Percentiles rank a stretch among this genome's conserved stretches.
Evolutionary conservation across 2,113 vertebrate genomes (phyloP).

Genomic region (Centropus bengalensis): DNA sequence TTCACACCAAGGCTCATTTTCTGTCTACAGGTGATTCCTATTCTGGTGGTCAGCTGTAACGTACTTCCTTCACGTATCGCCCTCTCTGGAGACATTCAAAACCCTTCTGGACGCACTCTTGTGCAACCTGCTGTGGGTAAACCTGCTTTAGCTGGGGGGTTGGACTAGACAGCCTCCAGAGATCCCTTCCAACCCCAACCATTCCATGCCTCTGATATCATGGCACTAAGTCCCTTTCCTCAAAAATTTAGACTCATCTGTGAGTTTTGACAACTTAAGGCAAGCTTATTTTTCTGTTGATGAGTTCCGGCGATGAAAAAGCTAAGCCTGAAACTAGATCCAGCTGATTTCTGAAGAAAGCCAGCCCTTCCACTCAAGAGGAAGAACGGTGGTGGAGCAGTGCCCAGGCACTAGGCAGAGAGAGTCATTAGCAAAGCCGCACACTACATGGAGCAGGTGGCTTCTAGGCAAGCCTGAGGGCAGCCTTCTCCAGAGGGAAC

Average conservation of each 20-base stretch:
- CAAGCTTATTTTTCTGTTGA: neutral
- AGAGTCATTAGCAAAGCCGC: neutral
- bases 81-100: too few species aligned
- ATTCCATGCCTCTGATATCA: neutral
- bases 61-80: neutral
- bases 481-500: neutral
- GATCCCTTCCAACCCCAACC: too few species aligned
- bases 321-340: neutral
- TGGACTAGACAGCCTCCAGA: too few species aligned
- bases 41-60: neutral
- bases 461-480: neutral
- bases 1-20: neutral
- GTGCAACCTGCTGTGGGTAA: too few species aligned
- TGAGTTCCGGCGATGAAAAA: neutral
- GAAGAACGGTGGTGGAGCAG: neutral
- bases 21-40: neutral
- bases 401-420: neutral
- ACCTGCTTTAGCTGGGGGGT: too few species aligned
- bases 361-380: neutral
- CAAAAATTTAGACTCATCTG: neutral
- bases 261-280: neutral
- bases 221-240: neutral
- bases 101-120: too few species aligned
- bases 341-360: neutral
- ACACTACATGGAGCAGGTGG: neutral